Conservation (phyloP, 1,140 invertebrate genomes). For the Marisa cornuarietis region DNA sequence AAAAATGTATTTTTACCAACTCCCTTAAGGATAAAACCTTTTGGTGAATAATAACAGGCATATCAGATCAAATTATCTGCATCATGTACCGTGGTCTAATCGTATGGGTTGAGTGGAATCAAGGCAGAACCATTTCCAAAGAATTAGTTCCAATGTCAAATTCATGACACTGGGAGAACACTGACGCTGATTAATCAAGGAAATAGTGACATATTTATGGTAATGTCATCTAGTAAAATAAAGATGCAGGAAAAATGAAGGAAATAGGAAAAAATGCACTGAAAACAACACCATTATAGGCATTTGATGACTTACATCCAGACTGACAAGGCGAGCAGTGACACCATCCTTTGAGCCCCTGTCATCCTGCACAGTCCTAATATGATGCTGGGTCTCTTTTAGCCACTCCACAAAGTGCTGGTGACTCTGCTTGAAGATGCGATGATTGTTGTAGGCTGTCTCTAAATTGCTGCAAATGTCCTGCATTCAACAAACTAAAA, state of each 20-base stretch:
- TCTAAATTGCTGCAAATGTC: constrained; percentile 94
- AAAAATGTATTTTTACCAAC: no score
- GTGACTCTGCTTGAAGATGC: constrained; percentile 70
- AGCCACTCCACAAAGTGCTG: constrained; percentile 58
- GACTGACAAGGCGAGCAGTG: constrained; percentile 43
- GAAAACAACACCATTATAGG: not conserved
- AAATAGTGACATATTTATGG: no score
- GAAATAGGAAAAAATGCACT: not conserved
- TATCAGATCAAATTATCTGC: no score
- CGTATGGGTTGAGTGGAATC: no score
- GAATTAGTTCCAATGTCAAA: no score
- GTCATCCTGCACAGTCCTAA: constrained; percentile 49
- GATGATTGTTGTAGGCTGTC: constrained; percentile 86
- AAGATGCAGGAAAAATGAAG: not conserved
- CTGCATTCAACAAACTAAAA: constrained; percentile 37
- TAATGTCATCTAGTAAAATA: no score
- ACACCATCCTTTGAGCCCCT: constrained; percentile 57
- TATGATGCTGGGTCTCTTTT: constrained; percentile 44
- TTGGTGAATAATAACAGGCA: no score
- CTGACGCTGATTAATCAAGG: no score
- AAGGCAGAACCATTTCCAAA: no score
- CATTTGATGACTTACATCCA: constrained; percentile 47
- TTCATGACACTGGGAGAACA: no score
- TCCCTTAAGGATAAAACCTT: no score
- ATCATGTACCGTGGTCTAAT: no score